These are phyloP conservation scores for Conus canariensis DNA, from an alignment of 2,888 invertebrate species.

Conservation along the genomic window DNA sequence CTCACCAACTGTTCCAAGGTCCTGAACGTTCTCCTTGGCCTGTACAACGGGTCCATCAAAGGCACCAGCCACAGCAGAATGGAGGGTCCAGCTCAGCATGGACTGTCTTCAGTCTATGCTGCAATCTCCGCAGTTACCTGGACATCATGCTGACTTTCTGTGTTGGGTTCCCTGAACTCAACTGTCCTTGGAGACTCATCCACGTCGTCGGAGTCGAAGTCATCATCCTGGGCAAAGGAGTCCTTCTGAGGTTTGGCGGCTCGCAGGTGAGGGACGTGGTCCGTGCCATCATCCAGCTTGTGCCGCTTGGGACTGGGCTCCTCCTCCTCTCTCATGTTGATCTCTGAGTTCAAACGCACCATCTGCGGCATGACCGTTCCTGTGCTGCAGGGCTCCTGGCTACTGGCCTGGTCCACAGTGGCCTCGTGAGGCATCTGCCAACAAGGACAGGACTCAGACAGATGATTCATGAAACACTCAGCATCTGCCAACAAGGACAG, in stretches of 20 bases:
- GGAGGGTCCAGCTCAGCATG: too few relatives aligned
- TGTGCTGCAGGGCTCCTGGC: slow-evolving; percentile 92
- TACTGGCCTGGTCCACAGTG: slow-evolving; percentile 96
- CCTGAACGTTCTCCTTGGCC: too few relatives aligned
- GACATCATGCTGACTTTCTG: too few relatives aligned
- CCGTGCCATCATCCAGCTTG: slow-evolving; percentile 12
- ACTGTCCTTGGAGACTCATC: slow-evolving; percentile 17
- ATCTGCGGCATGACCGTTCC: slow-evolving; percentile 83
- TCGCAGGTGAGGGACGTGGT: slow-evolving; percentile 48
- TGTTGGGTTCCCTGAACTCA: neutral
- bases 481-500: neutral
- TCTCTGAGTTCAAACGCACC: neutral
- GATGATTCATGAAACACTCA: neutral
- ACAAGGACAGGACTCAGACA: too few relatives aligned
- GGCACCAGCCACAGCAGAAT: too few relatives aligned
- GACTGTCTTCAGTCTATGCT: too few relatives aligned
- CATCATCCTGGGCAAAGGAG: slow-evolving; percentile 50
- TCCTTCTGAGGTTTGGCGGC: slow-evolving; percentile 45
- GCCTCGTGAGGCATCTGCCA: slow-evolving; percentile 96
- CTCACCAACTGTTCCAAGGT: too few relatives aligned
- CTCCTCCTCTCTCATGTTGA: neutral
- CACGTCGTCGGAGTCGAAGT: slow-evolving; percentile 46
- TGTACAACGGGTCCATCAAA: too few relatives aligned
- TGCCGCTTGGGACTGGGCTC: slow-evolving; percentile 35
- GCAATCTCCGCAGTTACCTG: too few relatives aligned